These are phyloP conservation scores for Drosophila suboccidentalis DNA, from an alignment of 2,888 invertebrate species.

Conservation along the genomic window DNA sequence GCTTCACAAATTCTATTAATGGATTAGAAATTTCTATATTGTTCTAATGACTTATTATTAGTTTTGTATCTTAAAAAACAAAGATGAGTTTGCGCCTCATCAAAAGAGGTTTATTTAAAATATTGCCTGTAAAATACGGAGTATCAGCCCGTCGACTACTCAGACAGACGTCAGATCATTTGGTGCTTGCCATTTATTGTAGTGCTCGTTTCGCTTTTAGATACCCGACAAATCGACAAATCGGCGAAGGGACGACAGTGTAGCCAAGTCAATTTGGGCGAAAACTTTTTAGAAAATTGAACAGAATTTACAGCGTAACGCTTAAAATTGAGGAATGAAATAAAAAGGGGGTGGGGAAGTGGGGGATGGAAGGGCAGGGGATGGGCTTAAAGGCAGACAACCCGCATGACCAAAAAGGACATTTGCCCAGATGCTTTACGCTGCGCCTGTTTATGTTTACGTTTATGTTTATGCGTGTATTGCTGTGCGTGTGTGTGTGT, in stretches of 20 bases:
- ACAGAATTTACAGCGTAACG: conserved; percentile 67
- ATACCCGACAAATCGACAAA: conserved; percentile 2
- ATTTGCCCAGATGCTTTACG: conserved; percentile 60
- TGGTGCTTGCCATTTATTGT: conserved; percentile 49
- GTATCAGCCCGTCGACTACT: not conserved
- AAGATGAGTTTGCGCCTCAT: no score
- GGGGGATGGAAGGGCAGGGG: not conserved
- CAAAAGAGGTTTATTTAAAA: no score
- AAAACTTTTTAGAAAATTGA: conserved; percentile 78
- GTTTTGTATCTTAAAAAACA: no score
- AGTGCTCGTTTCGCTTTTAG: conserved; percentile 24
- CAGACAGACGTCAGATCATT: not conserved
- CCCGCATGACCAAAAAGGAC: conserved; percentile 71
- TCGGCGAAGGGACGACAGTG: not conserved
- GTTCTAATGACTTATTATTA: no score
- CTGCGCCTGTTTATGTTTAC: conserved; percentile 71
- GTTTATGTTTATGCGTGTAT: conserved; percentile 69
- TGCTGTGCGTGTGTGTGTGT: conserved; percentile 20
- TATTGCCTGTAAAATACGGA: not conserved
- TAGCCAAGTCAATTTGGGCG: conserved; percentile 54
- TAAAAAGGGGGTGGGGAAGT: not conserved
- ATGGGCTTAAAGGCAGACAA: conserved; percentile 29
- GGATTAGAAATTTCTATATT: no score
- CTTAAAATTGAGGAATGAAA: conserved; percentile 44
- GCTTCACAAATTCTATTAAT: no score